Evolutionary conservation across 2,888 invertebrate species (phyloP).

Genomic region (Chaetoderma sp.): DNA sequence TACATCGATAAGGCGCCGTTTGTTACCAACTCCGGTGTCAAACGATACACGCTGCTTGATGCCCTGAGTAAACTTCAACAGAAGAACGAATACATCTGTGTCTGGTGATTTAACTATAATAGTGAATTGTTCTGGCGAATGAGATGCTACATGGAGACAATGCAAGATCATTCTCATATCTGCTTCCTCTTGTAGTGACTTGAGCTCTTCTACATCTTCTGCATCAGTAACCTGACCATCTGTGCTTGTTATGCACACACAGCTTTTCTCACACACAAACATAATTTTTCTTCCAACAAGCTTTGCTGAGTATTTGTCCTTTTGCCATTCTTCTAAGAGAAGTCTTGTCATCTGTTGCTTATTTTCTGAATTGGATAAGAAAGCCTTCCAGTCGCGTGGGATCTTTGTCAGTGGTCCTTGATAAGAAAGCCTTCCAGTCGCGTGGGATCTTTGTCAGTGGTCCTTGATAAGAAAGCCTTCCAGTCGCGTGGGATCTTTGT

Average conservation of each 20-base stretch:
- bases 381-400: not conserved
- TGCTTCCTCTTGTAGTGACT: not conserved
- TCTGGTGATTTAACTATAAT: constrained; percentile 32
- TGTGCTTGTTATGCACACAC: not conserved
- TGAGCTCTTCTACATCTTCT: not conserved
- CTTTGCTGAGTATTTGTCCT: not conserved
- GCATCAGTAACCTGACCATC: not conserved
- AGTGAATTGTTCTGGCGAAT: not conserved
- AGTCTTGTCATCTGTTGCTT: not conserved
- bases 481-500: no score
- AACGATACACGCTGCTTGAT: constrained; percentile 14
- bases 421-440: no score
- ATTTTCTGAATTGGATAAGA: no score
- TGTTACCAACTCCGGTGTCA: constrained; percentile 31
- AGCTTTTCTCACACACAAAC: not conserved
- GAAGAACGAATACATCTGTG: constrained; percentile 29
- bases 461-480: no score
- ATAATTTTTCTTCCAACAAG: not conserved
- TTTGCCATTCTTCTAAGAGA: not conserved
- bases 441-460: no score
- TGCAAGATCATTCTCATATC: not conserved
- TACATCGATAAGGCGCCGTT: constrained; percentile 23
- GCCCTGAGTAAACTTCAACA: not conserved
- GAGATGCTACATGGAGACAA: not conserved
- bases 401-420: not conserved